phyloP scores from a whole-genome alignment of 2,113 vertebrate species.

The Cacatua alba region DNA sequence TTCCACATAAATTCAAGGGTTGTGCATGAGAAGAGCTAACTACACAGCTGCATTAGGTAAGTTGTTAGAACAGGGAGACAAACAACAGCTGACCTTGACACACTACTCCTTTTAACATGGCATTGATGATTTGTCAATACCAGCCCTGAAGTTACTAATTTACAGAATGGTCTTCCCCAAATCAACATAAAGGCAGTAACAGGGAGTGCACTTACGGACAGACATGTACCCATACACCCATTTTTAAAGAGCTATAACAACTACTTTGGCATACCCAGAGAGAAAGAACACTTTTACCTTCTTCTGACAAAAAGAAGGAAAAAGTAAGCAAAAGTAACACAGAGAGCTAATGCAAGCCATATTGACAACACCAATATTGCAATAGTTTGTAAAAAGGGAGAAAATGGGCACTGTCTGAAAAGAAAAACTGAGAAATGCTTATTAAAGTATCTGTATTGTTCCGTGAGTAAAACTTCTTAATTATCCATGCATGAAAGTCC shows the following conservation, averaged over 20 bases:
- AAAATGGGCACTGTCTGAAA: not conserved
- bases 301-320: not conserved
- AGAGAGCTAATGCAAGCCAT: rapidly evolving
- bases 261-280: not conserved
- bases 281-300: not conserved
- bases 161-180: not conserved
- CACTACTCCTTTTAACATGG: rapidly evolving
- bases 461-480: not conserved
- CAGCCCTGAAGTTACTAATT: not conserved
- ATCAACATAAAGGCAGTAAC: not conserved
- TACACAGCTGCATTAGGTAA: not conserved
- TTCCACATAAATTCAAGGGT: not conserved
- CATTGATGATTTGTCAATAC: not conserved
- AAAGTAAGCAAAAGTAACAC: not conserved
- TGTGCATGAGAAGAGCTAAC: not conserved
- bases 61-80: not conserved
- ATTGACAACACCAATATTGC: not conserved
- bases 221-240: rapidly evolving
- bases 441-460: not conserved
- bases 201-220: rapidly evolving
- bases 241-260: not conserved
- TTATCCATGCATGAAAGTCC: not conserved
- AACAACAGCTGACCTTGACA: not conserved
- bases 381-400: not conserved
- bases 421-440: not conserved